Conservation (phyloP, 2,888 invertebrate genomes). For the Cistogaster globosa region DNA sequence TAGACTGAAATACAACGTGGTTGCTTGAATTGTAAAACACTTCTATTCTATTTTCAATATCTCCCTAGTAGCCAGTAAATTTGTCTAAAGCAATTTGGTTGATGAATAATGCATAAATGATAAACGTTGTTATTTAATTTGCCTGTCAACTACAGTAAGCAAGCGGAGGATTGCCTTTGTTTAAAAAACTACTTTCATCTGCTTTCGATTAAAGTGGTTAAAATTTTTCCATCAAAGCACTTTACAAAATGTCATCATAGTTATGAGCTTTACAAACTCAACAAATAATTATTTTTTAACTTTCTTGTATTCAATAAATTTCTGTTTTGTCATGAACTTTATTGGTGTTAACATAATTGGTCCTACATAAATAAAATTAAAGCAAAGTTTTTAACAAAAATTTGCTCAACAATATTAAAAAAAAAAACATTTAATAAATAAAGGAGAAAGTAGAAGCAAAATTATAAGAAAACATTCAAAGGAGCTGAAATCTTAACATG, state of each 20-base stretch:
- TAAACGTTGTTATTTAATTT: background rate
- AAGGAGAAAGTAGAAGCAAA: too few relatives aligned
- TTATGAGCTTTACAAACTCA: background rate
- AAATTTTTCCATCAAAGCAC: background rate
- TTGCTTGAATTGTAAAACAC: background rate
- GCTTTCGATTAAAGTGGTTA: background rate
- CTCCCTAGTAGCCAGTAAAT: background rate
- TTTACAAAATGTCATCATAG: background rate
- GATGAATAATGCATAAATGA: background rate
- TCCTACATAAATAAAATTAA: too few relatives aligned
- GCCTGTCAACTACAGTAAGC: background rate
- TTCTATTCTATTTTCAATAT: background rate
- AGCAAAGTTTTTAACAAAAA: too few relatives aligned
- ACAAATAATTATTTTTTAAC: background rate
- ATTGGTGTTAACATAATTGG: too few relatives aligned
- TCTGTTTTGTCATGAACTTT: too few relatives aligned
- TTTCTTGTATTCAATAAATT: conserved; percentile 27
- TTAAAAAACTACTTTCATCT: background rate
- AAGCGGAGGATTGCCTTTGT: background rate
- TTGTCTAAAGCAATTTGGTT: background rate
- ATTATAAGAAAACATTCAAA: too few relatives aligned
- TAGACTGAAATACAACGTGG: background rate
- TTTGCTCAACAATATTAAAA: too few relatives aligned
- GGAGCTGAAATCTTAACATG: too few relatives aligned
- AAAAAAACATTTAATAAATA: too few relatives aligned